Base-by-base conservation (phyloP, 2,888 invertebrate genomes). In the Pseudoips prasinana region DNA sequence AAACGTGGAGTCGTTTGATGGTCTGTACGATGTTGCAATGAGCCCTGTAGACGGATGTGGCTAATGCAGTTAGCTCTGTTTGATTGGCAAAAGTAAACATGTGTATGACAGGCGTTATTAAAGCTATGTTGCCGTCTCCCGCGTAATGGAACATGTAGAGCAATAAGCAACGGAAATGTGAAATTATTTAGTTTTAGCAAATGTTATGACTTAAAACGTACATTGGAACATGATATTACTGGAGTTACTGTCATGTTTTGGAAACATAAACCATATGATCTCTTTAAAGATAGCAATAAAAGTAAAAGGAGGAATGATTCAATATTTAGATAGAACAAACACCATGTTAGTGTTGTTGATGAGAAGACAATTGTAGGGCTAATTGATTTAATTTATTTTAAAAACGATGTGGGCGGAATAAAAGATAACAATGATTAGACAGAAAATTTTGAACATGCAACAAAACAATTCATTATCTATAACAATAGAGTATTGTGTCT, bases 401-500 rank as follows among this genome's bases (percentile, higher is more conserved):
- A 63, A 58, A 64, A 73, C 58, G 60, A 74, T 73, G 85, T 85
- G 78, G 84, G 82, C 43, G 71, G 74, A 76, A 76, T 80, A 75
- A 74, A 74, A 67, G 68, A 55, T 54, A 64, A 71, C 73, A 73
- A 75, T 85, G 79, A 84, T 64, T 43, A 35, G 58, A 74, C 79
- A 69, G 53, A 73, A 79, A 62, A 38, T 61, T 60, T 66, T 72
- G 62, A 64, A 70, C 73, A 67, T 61, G 65, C 69, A 75, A 82
- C 75, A 71, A 77, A 81, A 77, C 77, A 79, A 77, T 74, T 75
- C 71, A 76, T 77, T 74, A n/a, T n/a, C n/a, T n/a, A 69, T 58
- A 69, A 82, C 80, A 84, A 85, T 83, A 66, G 66, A 31, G 58
- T 66, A 86, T 85, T 86, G 86, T 85, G 80, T 78, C 64, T 74